A percentile compares a stretch with the other conserved stretches of the same genome.
Evolutionary conservation across 2,113 vertebrate species (phyloP).

Genomic region (Brienomyrus longianalis): DNA sequence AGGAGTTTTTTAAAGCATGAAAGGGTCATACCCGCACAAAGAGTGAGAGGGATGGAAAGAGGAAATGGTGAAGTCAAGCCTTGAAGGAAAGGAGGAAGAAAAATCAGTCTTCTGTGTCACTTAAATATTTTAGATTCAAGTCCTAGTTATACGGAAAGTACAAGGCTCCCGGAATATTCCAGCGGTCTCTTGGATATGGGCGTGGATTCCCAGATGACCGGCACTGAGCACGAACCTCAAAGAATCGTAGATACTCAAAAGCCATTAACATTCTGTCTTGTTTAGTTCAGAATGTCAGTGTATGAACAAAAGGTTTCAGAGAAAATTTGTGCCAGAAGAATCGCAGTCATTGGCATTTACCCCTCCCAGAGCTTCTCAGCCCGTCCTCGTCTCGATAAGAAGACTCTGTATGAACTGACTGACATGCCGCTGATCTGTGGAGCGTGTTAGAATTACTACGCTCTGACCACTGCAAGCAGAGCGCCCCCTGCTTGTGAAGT

Average conservation of each 20-base stretch:
- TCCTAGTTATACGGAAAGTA: background rate
- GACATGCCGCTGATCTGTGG: background rate
- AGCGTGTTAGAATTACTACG: background rate
- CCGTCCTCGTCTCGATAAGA: background rate
- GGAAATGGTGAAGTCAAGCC: background rate
- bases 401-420: background rate
- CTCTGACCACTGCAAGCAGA: background rate
- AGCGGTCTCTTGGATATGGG: background rate
- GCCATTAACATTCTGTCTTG: background rate
- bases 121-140: background rate
- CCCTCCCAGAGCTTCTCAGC: background rate
- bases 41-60: background rate
- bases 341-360: background rate
- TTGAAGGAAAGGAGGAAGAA: conserved; percentile 6
- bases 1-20: conserved; percentile 3
- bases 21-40: background rate
- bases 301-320: background rate
- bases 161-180: background rate
- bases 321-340: background rate
- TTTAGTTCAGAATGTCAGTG: background rate
- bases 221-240: background rate
- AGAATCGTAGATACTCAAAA: background rate
- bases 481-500: background rate
- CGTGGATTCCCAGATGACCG: background rate
- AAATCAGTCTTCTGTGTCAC: background rate